Evolutionary conservation across 2,888 invertebrate species (phyloP), one percentile per base, ranked within the genome.

Genomic region (Physocephala rufipes): DNA sequence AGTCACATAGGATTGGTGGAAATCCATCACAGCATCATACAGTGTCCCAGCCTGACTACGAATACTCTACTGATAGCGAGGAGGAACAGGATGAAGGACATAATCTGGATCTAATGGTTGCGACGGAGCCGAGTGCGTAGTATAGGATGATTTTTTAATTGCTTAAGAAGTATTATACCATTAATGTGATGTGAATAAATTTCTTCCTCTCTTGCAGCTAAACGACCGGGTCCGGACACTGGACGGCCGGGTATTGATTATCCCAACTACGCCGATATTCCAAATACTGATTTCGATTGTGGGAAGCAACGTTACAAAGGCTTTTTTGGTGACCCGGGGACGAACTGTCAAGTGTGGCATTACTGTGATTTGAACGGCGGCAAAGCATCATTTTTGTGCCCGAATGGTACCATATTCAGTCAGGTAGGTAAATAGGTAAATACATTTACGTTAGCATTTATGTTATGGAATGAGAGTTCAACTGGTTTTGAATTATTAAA

Each of bases 271-370:
- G 89, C 91, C 0, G 88, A 87, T 43, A 95, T 95, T 73, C 95
- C 95, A 0, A 87, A 88, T 72, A 95, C 95, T 0, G 88, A 87
- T 75, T 95, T 95, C 83, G 90, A 90, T 81, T 95, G 95, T 85
- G 93, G 93, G 79, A 90, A 92, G 73, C 95, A 95, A 82, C 88
- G 95, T 28, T 95, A 95, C 85, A 95, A 95, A 81, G 95, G 95
- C 72, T 95, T 95, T 87, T 95, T 95, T 79, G 95, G 95, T 2
- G 95, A 95, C 86, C 93, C 95, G 15, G 93, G 93, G 78, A 94
- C 95, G 7, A 90, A 91, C 78, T 95, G 95, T 82, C 95, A 95
- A 89, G 95, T 95, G 12, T 95, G 95, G 95, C 95, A 95, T 85
- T 95, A 95, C 84, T 95, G 95, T 82, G 95, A 95, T 83, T 88